phyloP scores from a whole-genome alignment of 2,888 invertebrate species.

The Drosophila sordidula region DNA sequence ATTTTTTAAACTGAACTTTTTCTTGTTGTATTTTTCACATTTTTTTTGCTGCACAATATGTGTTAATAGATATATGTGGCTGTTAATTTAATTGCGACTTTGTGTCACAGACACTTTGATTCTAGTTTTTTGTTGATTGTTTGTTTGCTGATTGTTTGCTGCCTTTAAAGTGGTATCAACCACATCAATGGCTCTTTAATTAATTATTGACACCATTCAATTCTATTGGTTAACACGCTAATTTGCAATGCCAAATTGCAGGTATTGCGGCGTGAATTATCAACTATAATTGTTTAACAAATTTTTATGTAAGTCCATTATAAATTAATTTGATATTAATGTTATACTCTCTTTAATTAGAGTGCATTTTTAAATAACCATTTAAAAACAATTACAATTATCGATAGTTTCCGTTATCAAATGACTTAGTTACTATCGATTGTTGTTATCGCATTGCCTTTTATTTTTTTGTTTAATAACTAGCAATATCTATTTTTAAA shows the following conservation, averaged over 20 bases:
- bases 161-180: slow-evolving; percentile 17
- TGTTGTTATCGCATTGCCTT: too few species aligned
- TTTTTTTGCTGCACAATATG: slow-evolving; percentile 18
- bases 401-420: too few species aligned
- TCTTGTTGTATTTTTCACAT: background rate
- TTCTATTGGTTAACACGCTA: slow-evolving; percentile 16
- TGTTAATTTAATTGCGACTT: slow-evolving; percentile 69
- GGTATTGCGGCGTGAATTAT: slow-evolving; percentile 5
- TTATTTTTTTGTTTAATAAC: too few species aligned
- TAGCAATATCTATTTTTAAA: too few species aligned
- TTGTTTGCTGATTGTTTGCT: slow-evolving; percentile 2
- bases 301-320: background rate
- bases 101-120: slow-evolving; percentile 42
- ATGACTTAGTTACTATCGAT: too few species aligned
- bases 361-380: too few species aligned
- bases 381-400: too few species aligned
- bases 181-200: slow-evolving; percentile 57
- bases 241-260: slow-evolving; percentile 20
- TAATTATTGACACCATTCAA: slow-evolving; percentile 49
- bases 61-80: slow-evolving; percentile 23
- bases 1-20: background rate
- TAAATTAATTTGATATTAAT: slow-evolving; percentile 5
- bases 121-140: slow-evolving; percentile 9
- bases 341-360: background rate
- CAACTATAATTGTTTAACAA: slow-evolving; percentile 4